Conservation (phyloP, 2,797 vertebrate genomes). For the Jordanella pulchra region DNA sequence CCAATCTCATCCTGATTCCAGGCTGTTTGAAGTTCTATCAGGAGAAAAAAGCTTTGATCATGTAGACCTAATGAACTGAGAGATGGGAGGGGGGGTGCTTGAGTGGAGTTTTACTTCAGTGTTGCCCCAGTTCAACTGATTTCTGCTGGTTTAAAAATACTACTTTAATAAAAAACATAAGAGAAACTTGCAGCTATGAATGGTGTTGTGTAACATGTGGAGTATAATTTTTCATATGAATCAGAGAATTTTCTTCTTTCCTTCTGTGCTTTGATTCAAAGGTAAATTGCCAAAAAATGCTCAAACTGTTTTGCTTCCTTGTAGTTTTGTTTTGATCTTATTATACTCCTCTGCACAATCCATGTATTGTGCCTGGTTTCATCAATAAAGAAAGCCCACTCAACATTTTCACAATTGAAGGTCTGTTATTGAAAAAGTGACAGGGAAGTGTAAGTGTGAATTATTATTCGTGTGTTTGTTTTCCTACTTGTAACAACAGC, state of each 20-base stretch:
- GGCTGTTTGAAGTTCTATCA: constrained; percentile 83
- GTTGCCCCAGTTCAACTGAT: constrained; percentile 15
- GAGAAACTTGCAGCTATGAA: background rate
- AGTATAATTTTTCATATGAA: background rate
- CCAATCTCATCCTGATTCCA: constrained; percentile 75
- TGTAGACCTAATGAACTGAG: constrained; percentile 78
- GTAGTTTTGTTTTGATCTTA: constrained; percentile 5
- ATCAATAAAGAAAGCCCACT: background rate
- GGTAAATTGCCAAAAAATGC: constrained; percentile 21
- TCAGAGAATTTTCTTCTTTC: background rate
- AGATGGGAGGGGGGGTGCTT: constrained; percentile 47
- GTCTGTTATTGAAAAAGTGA: background rate
- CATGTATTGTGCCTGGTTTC: background rate
- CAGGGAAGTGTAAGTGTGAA: background rate
- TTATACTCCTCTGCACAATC: constrained; percentile 1
- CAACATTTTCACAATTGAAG: constrained; percentile 8
- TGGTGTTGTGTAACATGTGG: background rate
- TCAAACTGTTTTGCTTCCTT: constrained; percentile 14
- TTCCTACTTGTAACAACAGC: background rate
- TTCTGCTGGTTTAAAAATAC: constrained; percentile 25
- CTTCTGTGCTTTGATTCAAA: constrained; percentile 17
- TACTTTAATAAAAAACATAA: background rate
- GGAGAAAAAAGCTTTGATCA: constrained; percentile 80
- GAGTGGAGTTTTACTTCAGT: constrained; percentile 38
- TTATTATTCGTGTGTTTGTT: background rate